phyloP scores from a whole-genome alignment of 2,113 vertebrate species.

The Xyrauchen texanus region DNA sequence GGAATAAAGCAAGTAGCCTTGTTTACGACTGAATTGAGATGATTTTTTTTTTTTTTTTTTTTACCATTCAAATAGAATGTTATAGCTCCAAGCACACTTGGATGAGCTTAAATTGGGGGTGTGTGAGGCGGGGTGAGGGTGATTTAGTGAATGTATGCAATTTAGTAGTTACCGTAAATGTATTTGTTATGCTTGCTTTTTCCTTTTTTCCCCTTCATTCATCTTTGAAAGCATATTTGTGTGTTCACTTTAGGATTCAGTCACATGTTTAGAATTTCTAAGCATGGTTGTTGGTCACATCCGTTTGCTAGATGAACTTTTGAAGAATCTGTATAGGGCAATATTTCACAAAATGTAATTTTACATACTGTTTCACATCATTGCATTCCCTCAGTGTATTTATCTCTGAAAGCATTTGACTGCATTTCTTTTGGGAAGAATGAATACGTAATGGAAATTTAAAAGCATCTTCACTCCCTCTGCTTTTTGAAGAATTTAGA shows the following conservation, averaged over 20 bases:
- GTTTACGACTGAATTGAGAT: no score
- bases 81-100: no score
- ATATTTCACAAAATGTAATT: constrained; percentile 81
- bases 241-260: constrained; percentile 60
- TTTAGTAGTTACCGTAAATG: no score
- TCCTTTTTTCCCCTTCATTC: no score
- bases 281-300: constrained; percentile 69
- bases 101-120: no score
- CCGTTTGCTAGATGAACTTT: constrained; percentile 78
- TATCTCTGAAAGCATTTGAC: constrained; percentile 76
- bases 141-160: no score
- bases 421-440: constrained; percentile 76
- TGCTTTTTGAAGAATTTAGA: constrained; percentile 72
- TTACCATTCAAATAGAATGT: no score
- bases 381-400: constrained; percentile 74
- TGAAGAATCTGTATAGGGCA: constrained; percentile 72
- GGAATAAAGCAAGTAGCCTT: no score
- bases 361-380: constrained; percentile 80
- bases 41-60: no score
- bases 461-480: constrained; percentile 71
- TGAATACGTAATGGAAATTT: constrained; percentile 76
- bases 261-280: constrained; percentile 57
- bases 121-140: no score
- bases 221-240: constrained; percentile 48
- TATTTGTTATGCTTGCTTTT: no score